Evolutionary conservation across 2,797 vertebrate species (phyloP), one percentile per base, ranked within the genome.

Genomic region (Borostomias antarcticus): DNA sequence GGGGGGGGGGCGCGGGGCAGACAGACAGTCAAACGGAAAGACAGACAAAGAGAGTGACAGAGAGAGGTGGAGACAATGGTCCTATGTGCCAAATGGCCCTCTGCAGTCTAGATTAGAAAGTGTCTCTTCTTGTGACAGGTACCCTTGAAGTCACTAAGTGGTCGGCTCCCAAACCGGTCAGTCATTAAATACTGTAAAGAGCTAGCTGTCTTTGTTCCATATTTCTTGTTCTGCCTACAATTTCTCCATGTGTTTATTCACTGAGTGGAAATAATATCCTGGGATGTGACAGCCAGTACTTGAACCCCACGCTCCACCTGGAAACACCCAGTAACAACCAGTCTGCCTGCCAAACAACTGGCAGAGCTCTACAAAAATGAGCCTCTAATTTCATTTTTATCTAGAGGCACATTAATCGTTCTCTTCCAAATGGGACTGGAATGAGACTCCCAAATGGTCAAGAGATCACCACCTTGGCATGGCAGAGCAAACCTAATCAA

Each of bases 11-110:
- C n/a, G n/a, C n/a, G n/a, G n/a, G n/a, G n/a, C n/a, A n/a, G n/a
- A n/a, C n/a, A n/a, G n/a, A n/a, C n/a, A n/a, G n/a, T n/a, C n/a
- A n/a, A n/a, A n/a, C n/a, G n/a, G n/a, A n/a, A n/a, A 45, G 40
- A 45, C 37, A 28, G 35, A 29, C 28, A 53, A 32, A 56, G 48
- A 61, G 7, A 23, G n/a, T n/a, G n/a, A n/a, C n/a, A n/a, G 54
- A 62, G 60, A 47, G 58, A 23, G 2, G 48, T 52, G 25, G 8
- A 28, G 11, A 54, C 52, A 56, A 15, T n/a, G 29, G 37, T 40
- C 37, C 17, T 13, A 8, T 47, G 33, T 58, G 73, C 67, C 58
- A 32, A 28, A 72, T 48, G 28, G 25, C 64, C 54, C 56, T 25
- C 32, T 56, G 40, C 13, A 63, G 60, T 62, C 40, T 45, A 5